Base-by-base conservation (phyloP, 2,888 invertebrate species). In the Spialia ferax region DNA sequence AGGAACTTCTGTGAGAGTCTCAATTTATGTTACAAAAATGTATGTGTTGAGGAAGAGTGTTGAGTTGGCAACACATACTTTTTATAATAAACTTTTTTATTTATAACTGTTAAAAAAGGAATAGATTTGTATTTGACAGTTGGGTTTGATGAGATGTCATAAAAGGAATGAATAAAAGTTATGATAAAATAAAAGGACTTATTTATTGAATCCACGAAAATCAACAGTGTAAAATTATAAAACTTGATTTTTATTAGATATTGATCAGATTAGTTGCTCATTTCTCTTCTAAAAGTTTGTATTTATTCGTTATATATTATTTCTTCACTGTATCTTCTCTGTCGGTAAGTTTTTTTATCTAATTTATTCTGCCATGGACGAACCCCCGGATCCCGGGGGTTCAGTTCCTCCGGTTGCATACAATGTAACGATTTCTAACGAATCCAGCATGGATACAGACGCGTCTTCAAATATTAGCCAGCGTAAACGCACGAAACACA, bases 11-110 rank as follows among this genome's bases (percentile, higher is more conserved):
- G 42, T 42, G 42, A 42, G 3, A 7, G 15, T 6, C 15, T 42
- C 7, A 42, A 7, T 42, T 42, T 42, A 7, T 42, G 15, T 15
- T 42, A 15, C 7, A 15, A 42, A 15, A 42, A 42, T 42, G 42
- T 42, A 42, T 42, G 42, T 42, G 42, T 42, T 15, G 42, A 42
- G 42, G 42, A 42, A 42, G 42, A 42, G 42, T 42, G 6, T 42
- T 42, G 42, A 42, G 5, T 0, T 42, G 42, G 42, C 42, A 42
- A 15, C 42, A 42, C 42, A 42, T 42, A 5, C 42, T 15, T 42
- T 38, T 38, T 29, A 29, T 3, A n/a, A n/a, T n/a, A n/a, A n/a
- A n/a, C n/a, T n/a, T n/a, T n/a, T n/a, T n/a, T n/a, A n/a, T n/a
- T n/a, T n/a, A n/a, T n/a, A n/a, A n/a, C n/a, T n/a, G n/a, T n/a